A percentile compares a stretch with the other conserved stretches of the same genome.
phyloP scores from a whole-genome alignment of 1,140 invertebrate genomes.

The Trinorchestia longiramus region DNA sequence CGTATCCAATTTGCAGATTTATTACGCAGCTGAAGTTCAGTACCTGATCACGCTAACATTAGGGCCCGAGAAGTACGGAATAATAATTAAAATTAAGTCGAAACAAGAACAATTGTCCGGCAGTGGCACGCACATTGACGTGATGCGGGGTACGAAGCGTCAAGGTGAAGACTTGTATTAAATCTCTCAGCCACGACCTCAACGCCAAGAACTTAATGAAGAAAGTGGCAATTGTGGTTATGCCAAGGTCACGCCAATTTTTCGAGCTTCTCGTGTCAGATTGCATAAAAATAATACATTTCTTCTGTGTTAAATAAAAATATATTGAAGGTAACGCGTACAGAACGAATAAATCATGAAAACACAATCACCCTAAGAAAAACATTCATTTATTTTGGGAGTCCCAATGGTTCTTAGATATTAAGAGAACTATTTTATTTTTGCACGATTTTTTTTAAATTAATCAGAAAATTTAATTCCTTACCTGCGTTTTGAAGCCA shows the following conservation, averaged over 20 bases:
- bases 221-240: background rate
- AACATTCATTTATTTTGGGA: background rate
- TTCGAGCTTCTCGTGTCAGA: background rate
- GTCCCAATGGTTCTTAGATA: background rate
- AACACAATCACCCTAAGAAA: background rate
- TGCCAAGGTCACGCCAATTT: background rate
- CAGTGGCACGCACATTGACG: background rate
- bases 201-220: background rate
- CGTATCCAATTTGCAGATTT: background rate
- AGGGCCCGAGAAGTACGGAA: background rate
- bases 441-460: background rate
- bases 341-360: background rate
- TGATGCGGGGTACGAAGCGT: background rate
- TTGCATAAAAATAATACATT: background rate
- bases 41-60: background rate
- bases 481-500: too few species aligned
- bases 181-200: background rate
- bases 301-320: background rate
- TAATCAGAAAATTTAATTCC: too few species aligned
- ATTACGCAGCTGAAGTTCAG: background rate
- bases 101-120: background rate
- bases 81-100: background rate
- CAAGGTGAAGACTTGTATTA: conserved; percentile 1
- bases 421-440: background rate
- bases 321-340: background rate